Percentiles rank a stretch among this genome's conserved stretches.
Evolutionary conservation across 2,113 vertebrate genomes (phyloP).

Genomic region (Ariopsis seemanni): DNA sequence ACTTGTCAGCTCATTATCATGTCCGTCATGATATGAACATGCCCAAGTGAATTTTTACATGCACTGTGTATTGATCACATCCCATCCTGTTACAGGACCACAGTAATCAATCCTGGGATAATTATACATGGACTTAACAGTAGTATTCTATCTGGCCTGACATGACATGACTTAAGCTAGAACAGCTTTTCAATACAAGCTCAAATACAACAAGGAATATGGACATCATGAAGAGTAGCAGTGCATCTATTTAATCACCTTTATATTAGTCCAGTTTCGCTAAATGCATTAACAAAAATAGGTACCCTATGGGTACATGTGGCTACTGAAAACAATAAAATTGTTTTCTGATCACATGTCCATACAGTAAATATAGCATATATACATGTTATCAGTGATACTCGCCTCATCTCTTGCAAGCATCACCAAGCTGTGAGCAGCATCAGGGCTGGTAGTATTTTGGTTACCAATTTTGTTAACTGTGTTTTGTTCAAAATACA

Average conservation of each 20-base stretch:
- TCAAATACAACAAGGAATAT: not conserved
- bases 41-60: not conserved
- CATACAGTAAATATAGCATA: no score
- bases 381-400: no score
- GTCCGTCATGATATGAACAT: not conserved
- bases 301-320: no score
- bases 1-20: not conserved
- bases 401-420: no score
- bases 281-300: not conserved
- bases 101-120: not conserved
- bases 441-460: no score
- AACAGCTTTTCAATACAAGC: not conserved
- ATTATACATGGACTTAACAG: constrained; percentile 1
- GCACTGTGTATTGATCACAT: not conserved
- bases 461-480: no score
- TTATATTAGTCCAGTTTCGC: not conserved
- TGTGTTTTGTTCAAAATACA: no score
- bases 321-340: no score
- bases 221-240: not conserved
- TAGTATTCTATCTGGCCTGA: not conserved
- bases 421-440: no score
- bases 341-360: no score
- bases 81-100: not conserved
- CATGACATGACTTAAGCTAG: not conserved
- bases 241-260: not conserved